Evolutionary conservation across 2,797 vertebrate species (phyloP).

Genomic region (Thaleichthys pacificus): DNA sequence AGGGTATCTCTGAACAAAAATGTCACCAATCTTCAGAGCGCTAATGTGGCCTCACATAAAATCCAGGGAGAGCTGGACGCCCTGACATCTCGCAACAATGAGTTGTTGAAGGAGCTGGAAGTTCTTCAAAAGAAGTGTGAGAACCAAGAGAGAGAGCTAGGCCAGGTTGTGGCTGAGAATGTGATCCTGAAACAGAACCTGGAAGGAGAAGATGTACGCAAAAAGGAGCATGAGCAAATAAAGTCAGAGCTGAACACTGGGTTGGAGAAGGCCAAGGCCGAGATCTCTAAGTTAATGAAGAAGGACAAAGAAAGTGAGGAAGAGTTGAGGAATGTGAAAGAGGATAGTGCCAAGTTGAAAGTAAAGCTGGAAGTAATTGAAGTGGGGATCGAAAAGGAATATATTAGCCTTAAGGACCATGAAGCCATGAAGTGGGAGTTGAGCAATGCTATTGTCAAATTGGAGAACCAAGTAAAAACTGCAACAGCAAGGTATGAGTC

Average conservation of each 20-base stretch:
- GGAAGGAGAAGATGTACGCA: constrained; percentile 77
- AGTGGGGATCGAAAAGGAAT: constrained; percentile 70
- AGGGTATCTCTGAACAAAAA: constrained; percentile 72
- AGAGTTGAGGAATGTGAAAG: constrained; percentile 76
- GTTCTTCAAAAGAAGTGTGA: constrained; percentile 70
- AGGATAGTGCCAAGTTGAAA: constrained; percentile 79
- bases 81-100: constrained; percentile 67
- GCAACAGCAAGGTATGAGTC: constrained; percentile 50
- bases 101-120: constrained; percentile 76
- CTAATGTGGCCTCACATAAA: constrained; percentile 70
- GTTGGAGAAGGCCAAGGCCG: constrained; percentile 76
- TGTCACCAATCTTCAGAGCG: constrained; percentile 69
- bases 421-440: constrained; percentile 61
- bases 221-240: constrained; percentile 76
- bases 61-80: constrained; percentile 72
- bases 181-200: constrained; percentile 71
- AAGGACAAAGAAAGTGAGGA: constrained; percentile 68
- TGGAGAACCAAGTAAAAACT: constrained; percentile 62
- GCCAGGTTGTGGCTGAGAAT: constrained; percentile 73
- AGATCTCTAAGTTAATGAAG: constrained; percentile 75
- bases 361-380: constrained; percentile 73
- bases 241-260: constrained; percentile 71
- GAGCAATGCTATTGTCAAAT: constrained; percentile 62
- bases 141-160: constrained; percentile 72
- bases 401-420: constrained; percentile 76